Evolutionary conservation across 2,888 invertebrate genomes (phyloP).

Genomic region (Escarpia spicata): DNA sequence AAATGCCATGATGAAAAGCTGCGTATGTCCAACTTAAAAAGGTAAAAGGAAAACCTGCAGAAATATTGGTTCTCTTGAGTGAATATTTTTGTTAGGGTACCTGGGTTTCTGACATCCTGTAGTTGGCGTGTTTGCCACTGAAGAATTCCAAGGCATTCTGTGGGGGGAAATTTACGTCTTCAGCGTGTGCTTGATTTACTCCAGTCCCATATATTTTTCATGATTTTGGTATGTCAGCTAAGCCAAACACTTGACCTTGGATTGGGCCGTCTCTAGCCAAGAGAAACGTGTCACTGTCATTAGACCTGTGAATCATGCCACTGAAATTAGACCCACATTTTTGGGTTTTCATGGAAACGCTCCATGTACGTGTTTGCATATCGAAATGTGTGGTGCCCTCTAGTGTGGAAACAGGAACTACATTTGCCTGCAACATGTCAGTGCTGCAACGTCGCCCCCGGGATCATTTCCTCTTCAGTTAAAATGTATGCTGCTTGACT

Average conservation of each 20-base stretch:
- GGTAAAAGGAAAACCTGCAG: background rate
- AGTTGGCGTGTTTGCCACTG: background rate
- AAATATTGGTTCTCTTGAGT: background rate
- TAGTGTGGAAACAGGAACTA: conserved; percentile 10
- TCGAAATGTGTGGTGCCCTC: background rate
- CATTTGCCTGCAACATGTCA: background rate
- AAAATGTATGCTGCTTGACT: background rate
- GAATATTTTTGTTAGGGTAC: background rate
- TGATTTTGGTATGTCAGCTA: background rate
- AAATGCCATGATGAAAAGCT: no score
- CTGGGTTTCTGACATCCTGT: background rate
- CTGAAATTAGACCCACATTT: background rate
- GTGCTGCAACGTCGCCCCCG: background rate
- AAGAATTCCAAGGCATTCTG: background rate
- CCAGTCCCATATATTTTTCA: background rate
- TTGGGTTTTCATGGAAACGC: background rate
- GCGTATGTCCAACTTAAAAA: background rate
- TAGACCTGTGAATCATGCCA: background rate
- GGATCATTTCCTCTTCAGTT: background rate
- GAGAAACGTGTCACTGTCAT: background rate
- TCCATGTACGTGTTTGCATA: background rate
- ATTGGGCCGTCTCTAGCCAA: background rate
- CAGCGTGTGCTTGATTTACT: background rate
- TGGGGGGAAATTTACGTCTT: background rate
- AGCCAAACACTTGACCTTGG: background rate